Conservation (phyloP, 2,797 vertebrate genomes). For the Cyclopterus lumpus region DNA sequence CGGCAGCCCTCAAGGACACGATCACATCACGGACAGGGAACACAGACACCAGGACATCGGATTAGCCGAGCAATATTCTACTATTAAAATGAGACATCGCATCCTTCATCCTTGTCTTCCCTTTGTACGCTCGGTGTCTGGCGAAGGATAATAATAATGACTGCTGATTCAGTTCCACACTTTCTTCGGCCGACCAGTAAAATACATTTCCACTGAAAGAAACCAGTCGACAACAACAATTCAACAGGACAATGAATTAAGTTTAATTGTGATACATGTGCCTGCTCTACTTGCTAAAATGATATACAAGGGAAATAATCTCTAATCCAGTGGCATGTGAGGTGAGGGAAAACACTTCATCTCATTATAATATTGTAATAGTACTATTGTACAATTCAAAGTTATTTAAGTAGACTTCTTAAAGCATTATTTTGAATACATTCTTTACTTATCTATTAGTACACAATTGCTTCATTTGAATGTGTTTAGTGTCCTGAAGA, state of each 20-base stretch:
- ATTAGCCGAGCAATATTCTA: conserved; percentile 55
- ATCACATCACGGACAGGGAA: conserved; percentile 56
- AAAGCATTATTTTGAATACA: neutral
- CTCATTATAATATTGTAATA: neutral
- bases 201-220: neutral
- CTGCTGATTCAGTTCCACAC: conserved; percentile 19
- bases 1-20: conserved; percentile 45
- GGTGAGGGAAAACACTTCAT: neutral
- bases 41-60: conserved; percentile 40
- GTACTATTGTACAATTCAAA: neutral
- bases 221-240: neutral
- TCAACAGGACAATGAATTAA: neutral
- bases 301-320: neutral
- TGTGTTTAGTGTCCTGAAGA: neutral
- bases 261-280: neutral
- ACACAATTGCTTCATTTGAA: neutral
- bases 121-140: conserved; percentile 8
- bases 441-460: neutral
- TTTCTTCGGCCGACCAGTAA: neutral
- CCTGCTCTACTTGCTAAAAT: neutral
- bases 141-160: conserved; percentile 25
- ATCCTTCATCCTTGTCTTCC: conserved; percentile 12
- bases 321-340: neutral
- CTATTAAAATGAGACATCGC: conserved; percentile 41
- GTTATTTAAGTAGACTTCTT: neutral